These are phyloP conservation scores for Neogobius melanostomus DNA, from an alignment of 2,113 vertebrate species.

Conservation along the genomic window DNA sequence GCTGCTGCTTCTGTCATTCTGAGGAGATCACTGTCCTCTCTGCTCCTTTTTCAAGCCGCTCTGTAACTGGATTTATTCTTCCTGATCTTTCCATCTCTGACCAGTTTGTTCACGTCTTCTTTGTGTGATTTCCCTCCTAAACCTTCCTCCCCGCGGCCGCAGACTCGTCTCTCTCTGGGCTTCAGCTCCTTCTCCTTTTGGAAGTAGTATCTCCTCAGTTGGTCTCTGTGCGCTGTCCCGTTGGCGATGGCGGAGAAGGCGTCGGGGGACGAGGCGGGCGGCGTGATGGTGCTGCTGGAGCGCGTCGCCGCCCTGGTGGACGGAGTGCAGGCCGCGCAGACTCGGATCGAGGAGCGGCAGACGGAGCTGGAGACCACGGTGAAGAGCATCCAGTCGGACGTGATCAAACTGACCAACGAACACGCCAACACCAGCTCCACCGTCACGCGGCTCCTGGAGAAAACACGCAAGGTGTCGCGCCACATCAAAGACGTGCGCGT, in stretches of 20 bases:
- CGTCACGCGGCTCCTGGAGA: conserved; percentile 89
- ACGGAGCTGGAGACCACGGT: conserved; percentile 87
- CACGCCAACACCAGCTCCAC: conserved; percentile 83
- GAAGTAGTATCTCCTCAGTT: neutral
- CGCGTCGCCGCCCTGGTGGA: conserved; percentile 93
- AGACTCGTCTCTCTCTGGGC: too few species aligned
- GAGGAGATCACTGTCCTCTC: neutral
- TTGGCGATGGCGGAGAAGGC: conserved; percentile 82
- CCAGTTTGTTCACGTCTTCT: neutral
- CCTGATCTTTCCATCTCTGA: neutral
- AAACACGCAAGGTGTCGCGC: conserved; percentile 90
- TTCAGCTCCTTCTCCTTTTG: neutral
- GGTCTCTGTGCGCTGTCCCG: too few species aligned
- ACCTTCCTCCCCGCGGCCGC: too few species aligned
- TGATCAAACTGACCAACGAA: conserved; percentile 87
- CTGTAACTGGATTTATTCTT: too few species aligned
- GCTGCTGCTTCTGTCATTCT: neutral
- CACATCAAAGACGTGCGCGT: conserved; percentile 92
- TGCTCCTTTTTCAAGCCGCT: neutral
- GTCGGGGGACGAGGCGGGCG: conserved; percentile 79
- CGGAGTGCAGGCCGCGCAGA: conserved; percentile 89
- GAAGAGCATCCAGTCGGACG: conserved; percentile 89
- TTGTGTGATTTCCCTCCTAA: neutral
- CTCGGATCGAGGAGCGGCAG: conserved; percentile 92
- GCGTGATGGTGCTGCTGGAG: conserved; percentile 89